Evolutionary conservation across 2,113 vertebrate genomes (phyloP).

Genomic region (Oryzias melastigma): DNA sequence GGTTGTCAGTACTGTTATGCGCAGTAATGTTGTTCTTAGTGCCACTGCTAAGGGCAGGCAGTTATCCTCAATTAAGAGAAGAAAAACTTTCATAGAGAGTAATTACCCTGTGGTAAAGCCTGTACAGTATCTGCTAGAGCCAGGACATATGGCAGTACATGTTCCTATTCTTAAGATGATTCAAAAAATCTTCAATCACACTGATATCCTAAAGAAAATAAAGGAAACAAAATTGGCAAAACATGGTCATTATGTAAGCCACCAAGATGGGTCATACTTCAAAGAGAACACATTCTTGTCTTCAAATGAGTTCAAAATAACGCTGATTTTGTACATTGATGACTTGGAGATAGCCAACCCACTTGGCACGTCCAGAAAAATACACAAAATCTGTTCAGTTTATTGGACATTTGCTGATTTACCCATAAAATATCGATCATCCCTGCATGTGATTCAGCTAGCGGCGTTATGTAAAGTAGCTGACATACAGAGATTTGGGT

Average conservation of each 20-base stretch:
- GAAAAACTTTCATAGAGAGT: slow-evolving; percentile 3
- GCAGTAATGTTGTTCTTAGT: not conserved
- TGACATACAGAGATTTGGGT: slow-evolving; percentile 6
- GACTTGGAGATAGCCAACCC: slow-evolving; percentile 29
- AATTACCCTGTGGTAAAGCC: slow-evolving; percentile 6
- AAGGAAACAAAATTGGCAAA: not conserved
- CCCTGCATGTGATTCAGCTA: slow-evolving; percentile 23
- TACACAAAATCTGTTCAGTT: slow-evolving; percentile 13
- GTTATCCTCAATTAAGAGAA: not conserved
- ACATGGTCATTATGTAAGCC: not conserved
- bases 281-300: slow-evolving; percentile 3
- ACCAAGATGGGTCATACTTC: slow-evolving; percentile 1
- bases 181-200: slow-evolving; percentile 7
- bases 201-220: slow-evolving; percentile 11
- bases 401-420: slow-evolving; percentile 18
- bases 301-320: slow-evolving; percentile 9
- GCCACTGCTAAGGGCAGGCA: not conserved
- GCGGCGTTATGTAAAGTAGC: slow-evolving; percentile 17
- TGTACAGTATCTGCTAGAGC: slow-evolving; percentile 5
- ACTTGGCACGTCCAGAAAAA: slow-evolving; percentile 14
- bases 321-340: slow-evolving; percentile 7
- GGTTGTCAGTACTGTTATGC: not conserved
- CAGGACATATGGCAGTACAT: slow-evolving; percentile 9
- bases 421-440: slow-evolving; percentile 11
- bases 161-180: slow-evolving; percentile 15